Conservation (phyloP, 2,113 vertebrate species). For the Leucosticte australis region DNA sequence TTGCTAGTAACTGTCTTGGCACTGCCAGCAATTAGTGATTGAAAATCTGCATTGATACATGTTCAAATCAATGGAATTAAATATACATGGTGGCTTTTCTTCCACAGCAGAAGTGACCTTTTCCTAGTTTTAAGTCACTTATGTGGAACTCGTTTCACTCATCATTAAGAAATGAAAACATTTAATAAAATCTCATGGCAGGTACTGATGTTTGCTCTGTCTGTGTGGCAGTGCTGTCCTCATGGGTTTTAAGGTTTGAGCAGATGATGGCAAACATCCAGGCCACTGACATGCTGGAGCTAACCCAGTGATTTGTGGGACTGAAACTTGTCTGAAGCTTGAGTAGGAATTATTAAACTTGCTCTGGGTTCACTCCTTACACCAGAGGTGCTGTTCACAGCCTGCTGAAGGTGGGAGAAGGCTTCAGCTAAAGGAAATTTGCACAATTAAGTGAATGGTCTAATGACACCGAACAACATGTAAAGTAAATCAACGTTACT, state of each 20-base stretch:
- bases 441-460: conserved; percentile 27
- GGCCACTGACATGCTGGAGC: background rate
- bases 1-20: background rate
- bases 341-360: background rate
- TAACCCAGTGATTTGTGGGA: background rate
- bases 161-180: background rate
- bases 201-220: background rate
- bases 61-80: background rate
- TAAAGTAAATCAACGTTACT: conserved; percentile 60
- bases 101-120: background rate
- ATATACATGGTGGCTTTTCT: background rate
- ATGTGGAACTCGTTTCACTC: background rate
- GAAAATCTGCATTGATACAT: background rate
- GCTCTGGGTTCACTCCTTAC: background rate
- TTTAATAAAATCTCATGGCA: background rate
- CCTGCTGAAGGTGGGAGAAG: conserved; percentile 9
- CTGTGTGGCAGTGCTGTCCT: background rate
- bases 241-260: background rate
- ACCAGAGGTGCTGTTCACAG: background rate
- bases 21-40: background rate
- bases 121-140: background rate
- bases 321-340: background rate
- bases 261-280: background rate
- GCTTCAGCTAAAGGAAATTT: conserved; percentile 31
- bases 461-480: conserved; percentile 45